Conservation (phyloP, 2,113 vertebrate genomes). For the Glaucidium brasilianum region DNA sequence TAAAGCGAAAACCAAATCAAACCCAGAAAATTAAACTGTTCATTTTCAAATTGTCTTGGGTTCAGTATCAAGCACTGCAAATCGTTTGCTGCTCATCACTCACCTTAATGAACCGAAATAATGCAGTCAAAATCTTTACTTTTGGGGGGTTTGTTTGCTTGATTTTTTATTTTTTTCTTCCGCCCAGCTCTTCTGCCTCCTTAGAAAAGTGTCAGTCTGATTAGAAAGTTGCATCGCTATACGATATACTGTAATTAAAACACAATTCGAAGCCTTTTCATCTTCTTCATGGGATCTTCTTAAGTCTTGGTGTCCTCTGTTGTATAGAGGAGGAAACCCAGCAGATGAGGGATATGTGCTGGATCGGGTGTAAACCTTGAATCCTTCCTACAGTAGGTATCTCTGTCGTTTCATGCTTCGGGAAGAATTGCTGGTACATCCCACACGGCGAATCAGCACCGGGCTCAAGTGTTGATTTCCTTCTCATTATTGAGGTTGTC, state of each 20-base stretch:
- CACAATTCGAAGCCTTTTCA: background rate
- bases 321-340: too few relatives aligned
- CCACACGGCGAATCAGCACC: accelerated
- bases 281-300: background rate
- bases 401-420: background rate
- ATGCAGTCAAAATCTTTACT: background rate
- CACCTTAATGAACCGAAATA: background rate
- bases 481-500: background rate
- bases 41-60: background rate
- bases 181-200: background rate
- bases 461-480: background rate
- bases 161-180: background rate
- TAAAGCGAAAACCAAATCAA: background rate
- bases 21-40: background rate
- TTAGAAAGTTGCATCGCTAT: background rate
- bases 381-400: background rate
- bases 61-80: background rate
- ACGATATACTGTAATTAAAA: background rate
- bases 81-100: background rate
- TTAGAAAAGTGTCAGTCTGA: background rate
- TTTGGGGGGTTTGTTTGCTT: background rate
- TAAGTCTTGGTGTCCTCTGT: background rate
- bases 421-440: background rate
- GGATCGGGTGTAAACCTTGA: background rate
- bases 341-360: background rate